Evolutionary conservation across 2,888 invertebrate species (phyloP), one percentile per base, ranked within the genome.

Genomic region (Drosophila mettleri): DNA sequence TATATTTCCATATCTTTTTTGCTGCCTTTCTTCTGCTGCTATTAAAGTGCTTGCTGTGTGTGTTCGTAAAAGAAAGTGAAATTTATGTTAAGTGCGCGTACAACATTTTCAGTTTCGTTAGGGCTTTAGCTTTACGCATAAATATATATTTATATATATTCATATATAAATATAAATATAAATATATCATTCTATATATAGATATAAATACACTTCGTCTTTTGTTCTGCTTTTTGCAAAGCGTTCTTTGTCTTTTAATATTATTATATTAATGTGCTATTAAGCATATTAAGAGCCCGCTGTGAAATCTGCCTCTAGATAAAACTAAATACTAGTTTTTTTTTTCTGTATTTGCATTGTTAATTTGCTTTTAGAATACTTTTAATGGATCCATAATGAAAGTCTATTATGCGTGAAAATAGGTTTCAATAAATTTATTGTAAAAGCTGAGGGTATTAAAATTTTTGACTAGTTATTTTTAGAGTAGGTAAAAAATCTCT

Each of bases 81-180:
- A 88, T 87, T 88, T 81, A 86, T 80, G 78, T 80, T 78, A 75
- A 79, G 77, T 78, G 80, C 74, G 74, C 79, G 72, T 74, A 74
- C 70, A 72, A 74, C 70, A 78, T 68, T 64, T 62, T 60, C 27
- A 62, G 71, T 75, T 66, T 75, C 62, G 64, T 53, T 45, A 78
- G 63, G 57, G 62, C 54, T 67, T 60, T 52, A 45, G 48, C 24
- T 46, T 24, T 22, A 45, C 3, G 24, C n/a, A n/a, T n/a, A n/a
- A n/a, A n/a, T n/a, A n/a, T n/a, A n/a, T n/a, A n/a, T n/a, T n/a
- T n/a, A n/a, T n/a, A n/a, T n/a, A n/a, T n/a, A n/a, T n/a, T n/a
- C n/a, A 31, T 20, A 20, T 20, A 48, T 36, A 59, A 36, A 34
- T 14, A 7, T 24, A 45, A 10, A 16, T 24, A 16, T 14, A 49